Percentiles rank a stretch among this genome's conserved stretches.
Evolutionary conservation across 2,888 invertebrate genomes (phyloP).

Genomic region (Monochamus alternatus): DNA sequence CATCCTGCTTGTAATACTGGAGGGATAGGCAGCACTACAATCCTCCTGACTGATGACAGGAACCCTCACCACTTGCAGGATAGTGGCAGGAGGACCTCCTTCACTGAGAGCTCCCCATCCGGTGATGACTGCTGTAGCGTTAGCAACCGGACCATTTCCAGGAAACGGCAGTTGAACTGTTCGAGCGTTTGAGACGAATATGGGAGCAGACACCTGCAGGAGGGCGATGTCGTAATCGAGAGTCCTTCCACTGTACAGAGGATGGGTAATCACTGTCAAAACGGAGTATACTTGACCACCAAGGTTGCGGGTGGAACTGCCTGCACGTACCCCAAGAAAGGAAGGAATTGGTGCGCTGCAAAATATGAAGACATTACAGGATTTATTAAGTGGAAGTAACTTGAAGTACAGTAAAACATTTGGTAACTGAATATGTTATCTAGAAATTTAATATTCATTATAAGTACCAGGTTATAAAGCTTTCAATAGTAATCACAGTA

Average conservation of each 20-base stretch:
- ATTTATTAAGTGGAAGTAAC: too few species aligned
- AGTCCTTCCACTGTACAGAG: not conserved
- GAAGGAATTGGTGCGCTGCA: not conserved
- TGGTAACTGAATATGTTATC: too few species aligned
- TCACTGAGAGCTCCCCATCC: conserved; percentile 35
- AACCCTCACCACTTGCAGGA: conserved; percentile 42
- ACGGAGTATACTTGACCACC: conserved; percentile 16
- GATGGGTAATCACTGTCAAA: not conserved
- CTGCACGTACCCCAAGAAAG: conserved; percentile 67
- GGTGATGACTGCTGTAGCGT: conserved; percentile 7
- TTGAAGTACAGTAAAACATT: too few species aligned
- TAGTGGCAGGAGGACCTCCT: conserved; percentile 13
- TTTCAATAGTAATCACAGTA: too few species aligned
- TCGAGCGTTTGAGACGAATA: conserved; percentile 53
- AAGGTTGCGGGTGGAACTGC: conserved; percentile 61
- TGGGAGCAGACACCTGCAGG: not conserved
- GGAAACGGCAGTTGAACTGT: conserved; percentile 64
- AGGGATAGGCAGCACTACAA: conserved; percentile 25
- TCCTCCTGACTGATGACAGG: conserved; percentile 37
- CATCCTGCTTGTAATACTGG: not conserved
- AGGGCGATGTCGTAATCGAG: conserved; percentile 37
- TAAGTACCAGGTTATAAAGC: too few species aligned
- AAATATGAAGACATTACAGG: not conserved
- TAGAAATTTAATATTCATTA: too few species aligned
- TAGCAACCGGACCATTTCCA: not conserved